Conservation (phyloP, 2,113 vertebrate genomes). For the Panurus biarmicus region DNA sequence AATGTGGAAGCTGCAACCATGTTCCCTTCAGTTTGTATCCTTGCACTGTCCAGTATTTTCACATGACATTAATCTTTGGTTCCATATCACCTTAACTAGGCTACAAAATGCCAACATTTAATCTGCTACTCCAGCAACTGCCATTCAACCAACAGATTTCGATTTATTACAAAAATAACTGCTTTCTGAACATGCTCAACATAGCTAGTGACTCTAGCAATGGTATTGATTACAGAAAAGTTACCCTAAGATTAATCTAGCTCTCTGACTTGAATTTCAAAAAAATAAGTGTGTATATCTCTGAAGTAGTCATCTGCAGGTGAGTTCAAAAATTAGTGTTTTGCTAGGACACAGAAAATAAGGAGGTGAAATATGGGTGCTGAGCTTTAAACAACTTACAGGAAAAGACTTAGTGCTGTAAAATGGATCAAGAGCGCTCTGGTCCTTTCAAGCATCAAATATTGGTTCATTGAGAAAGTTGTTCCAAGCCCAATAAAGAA, state of each 20-base stretch:
- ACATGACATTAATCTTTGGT: constrained; percentile 11
- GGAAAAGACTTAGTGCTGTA: background rate
- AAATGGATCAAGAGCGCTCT: background rate
- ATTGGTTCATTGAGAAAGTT: background rate
- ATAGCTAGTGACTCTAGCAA: background rate
- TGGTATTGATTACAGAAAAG: background rate
- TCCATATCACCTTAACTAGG: constrained; percentile 26
- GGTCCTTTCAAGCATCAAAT: background rate
- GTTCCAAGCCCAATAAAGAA: background rate
- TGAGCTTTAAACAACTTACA: background rate
- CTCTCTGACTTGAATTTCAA: background rate
- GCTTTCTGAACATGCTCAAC: background rate
- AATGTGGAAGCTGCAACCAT: background rate
- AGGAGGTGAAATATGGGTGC: background rate
- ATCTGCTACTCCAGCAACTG: background rate
- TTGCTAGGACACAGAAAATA: background rate
- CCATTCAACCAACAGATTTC: constrained; percentile 22
- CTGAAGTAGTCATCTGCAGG: constrained; percentile 26
- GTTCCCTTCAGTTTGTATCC: background rate
- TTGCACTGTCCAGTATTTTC: background rate
- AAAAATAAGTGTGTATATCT: background rate
- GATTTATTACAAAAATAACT: constrained; percentile 29
- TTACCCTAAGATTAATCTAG: background rate
- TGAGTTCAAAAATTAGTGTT: constrained; percentile 31
- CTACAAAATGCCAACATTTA: background rate